phyloP scores from a whole-genome alignment of 1,140 invertebrate species.

The Trachymyrmex cornetzi region DNA sequence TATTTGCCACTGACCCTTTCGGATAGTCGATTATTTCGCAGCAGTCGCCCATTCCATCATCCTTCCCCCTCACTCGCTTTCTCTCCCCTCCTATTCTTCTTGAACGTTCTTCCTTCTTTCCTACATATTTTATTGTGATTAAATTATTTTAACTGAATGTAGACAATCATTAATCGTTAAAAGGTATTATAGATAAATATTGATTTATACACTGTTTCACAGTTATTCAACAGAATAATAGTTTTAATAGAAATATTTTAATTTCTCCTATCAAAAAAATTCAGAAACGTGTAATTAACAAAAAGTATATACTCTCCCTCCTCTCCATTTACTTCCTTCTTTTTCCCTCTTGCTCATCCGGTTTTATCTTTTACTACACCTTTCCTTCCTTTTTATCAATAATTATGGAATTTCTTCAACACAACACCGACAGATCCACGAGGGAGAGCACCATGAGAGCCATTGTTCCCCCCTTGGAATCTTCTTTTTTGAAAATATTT shows the following conservation, averaged over 20 bases:
- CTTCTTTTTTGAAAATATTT: too few relatives aligned
- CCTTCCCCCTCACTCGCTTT: not conserved
- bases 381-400: not conserved
- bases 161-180: not conserved
- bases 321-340: not conserved
- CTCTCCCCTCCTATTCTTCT: constrained; percentile 30
- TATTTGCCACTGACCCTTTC: constrained; percentile 83
- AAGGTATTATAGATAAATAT: not conserved
- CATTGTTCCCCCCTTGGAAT: too few relatives aligned
- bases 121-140: constrained; percentile 21
- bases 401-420: constrained; percentile 29
- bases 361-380: not conserved
- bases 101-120: not conserved
- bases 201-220: not conserved
- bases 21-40: constrained; percentile 85
- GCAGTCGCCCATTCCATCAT: constrained; percentile 78
- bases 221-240: not conserved
- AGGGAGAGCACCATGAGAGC: too few relatives aligned
- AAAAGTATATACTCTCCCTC: not conserved
- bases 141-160: constrained; percentile 27
- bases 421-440: not conserved
- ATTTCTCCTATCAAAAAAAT: not conserved
- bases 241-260: not conserved
- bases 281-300: not conserved
- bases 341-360: not conserved